Conservation (phyloP, 1,140 invertebrate species). For the Hypsibius dujardini region DNA sequence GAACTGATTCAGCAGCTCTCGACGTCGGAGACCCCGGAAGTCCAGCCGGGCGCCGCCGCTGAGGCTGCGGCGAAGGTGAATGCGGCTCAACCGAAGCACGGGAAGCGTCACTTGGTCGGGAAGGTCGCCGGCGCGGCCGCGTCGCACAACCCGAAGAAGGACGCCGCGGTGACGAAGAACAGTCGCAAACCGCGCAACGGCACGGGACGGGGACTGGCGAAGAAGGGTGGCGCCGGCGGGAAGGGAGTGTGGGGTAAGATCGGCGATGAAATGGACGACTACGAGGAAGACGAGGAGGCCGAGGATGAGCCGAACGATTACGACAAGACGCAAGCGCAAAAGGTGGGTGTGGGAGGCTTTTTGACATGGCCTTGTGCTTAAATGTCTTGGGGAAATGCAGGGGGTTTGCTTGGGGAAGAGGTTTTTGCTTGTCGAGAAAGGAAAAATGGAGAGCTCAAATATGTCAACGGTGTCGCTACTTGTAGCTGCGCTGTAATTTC, state of each 20-base stretch:
- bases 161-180: constrained; percentile 41
- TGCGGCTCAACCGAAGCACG: not conserved
- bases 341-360: no score
- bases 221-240: constrained; percentile 74
- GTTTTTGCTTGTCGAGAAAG: no score
- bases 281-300: constrained; percentile 48
- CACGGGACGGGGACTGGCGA: constrained; percentile 55
- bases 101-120: not conserved
- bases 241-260: constrained; percentile 75
- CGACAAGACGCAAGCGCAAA: constrained; percentile 43
- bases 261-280: constrained; percentile 51
- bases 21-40: no score
- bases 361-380: no score
- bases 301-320: constrained; percentile 80
- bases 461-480: no score
- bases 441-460: no score
- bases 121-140: not conserved
- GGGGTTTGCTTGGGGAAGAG: no score
- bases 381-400: no score
- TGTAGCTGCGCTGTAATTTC: no score
- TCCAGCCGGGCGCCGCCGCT: not conserved
- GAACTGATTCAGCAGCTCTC: not conserved
- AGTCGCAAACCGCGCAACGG: constrained; percentile 57
- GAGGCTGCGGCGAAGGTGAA: not conserved
- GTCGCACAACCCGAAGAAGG: not conserved